These are phyloP conservation scores for Iguana delicatissima DNA, from an alignment of 2,797 vertebrate genomes.

Conservation along the genomic window DNA sequence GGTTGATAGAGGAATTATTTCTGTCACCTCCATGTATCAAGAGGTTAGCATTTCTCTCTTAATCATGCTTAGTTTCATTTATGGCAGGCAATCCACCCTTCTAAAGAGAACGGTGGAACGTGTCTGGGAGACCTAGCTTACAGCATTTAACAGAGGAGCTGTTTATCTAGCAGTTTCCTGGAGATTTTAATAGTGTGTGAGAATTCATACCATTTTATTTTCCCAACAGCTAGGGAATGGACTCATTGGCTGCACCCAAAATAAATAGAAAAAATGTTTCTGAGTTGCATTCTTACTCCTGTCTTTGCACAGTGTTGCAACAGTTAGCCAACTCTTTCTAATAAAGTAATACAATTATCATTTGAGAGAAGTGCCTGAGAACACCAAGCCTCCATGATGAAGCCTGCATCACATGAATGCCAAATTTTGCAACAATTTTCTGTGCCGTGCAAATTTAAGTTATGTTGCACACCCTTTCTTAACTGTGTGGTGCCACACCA, in stretches of 20 bases:
- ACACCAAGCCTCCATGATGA: too few species aligned
- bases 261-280: background rate
- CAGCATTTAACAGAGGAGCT: background rate
- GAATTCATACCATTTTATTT: background rate
- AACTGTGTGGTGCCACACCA: background rate
- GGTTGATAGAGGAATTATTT: background rate
- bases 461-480: background rate
- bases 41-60: background rate
- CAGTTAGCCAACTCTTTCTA: background rate
- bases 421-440: background rate
- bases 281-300: background rate
- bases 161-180: background rate
- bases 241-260: background rate
- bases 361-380: background rate
- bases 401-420: background rate
- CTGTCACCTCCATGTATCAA: background rate
- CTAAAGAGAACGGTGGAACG: background rate
- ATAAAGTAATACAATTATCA: background rate
- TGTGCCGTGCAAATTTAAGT: background rate
- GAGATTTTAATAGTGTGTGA: background rate
- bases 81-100: background rate
- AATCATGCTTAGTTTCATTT: background rate
- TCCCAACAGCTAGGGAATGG: background rate
- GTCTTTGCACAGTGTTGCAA: background rate
- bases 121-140: background rate